These are phyloP conservation scores for Tichodroma muraria DNA, from an alignment of 2,113 vertebrate genomes.

Conservation along the genomic window DNA sequence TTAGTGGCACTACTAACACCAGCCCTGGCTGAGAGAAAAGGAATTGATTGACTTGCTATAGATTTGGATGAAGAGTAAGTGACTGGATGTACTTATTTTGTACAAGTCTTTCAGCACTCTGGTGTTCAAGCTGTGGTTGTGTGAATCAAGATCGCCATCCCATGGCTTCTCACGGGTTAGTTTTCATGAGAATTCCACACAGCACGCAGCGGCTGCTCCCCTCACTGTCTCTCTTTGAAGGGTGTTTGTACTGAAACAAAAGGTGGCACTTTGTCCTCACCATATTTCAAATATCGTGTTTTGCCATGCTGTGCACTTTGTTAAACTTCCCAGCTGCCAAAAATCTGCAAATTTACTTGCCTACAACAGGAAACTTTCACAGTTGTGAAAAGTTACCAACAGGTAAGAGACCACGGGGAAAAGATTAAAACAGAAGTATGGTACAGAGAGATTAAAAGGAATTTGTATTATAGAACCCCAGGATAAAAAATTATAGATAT, in stretches of 20 bases:
- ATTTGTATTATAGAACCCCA: background rate
- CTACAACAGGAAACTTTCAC: background rate
- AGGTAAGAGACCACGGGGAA: background rate
- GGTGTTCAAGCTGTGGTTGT: background rate
- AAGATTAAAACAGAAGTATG: background rate
- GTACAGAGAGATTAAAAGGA: background rate
- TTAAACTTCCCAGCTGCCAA: background rate
- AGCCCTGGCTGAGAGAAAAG: background rate
- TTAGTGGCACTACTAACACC: background rate
- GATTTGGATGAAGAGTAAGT: background rate
- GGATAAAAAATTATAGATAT: background rate
- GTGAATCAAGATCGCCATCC: slow-evolving; percentile 53
- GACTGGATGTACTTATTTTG: background rate
- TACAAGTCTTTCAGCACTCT: too few species aligned
- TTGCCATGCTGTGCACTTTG: background rate
- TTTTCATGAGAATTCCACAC: background rate
- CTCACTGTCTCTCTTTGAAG: background rate
- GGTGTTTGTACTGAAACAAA: background rate
- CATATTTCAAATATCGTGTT: background rate
- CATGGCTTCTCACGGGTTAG: background rate
- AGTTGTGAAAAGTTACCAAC: background rate
- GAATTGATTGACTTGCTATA: background rate
- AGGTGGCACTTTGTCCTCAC: background rate
- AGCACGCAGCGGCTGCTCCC: background rate
- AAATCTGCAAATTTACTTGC: background rate